Evolutionary conservation across 1,140 invertebrate genomes (phyloP).

Genomic region (Agrypnia vestita): DNA sequence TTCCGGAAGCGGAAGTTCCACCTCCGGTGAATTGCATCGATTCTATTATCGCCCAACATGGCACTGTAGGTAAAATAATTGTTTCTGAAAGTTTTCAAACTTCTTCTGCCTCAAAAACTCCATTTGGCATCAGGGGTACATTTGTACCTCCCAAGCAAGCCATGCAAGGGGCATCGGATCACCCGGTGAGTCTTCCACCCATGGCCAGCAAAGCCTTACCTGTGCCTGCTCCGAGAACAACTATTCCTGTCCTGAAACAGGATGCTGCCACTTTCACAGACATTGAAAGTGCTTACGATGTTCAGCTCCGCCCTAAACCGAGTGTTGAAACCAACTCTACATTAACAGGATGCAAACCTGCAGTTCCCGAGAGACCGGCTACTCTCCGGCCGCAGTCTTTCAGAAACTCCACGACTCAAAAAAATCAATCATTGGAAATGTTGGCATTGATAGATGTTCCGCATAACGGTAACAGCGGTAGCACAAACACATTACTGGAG

Average conservation of each 20-base stretch:
- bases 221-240: conserved; percentile 49
- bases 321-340: conserved; percentile 1
- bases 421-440: conserved; percentile 63
- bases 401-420: conserved; percentile 62
- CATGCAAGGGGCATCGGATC: conserved; percentile 31
- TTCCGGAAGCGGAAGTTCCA: conserved; percentile 9
- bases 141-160: conserved; percentile 45
- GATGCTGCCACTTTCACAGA: conserved; percentile 24
- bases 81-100: conserved; percentile 57
- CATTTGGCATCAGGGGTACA: conserved; percentile 44
- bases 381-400: conserved; percentile 77
- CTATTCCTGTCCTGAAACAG: conserved; percentile 30
- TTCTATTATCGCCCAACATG: conserved; percentile 52
- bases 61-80: conserved; percentile 56
- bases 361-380: conserved; percentile 82
- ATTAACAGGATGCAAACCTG: conserved; percentile 73
- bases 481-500: conserved; percentile 71
- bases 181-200: neutral
- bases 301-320: conserved; percentile 63
- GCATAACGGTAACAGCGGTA: conserved; percentile 43
- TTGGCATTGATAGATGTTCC: conserved; percentile 54
- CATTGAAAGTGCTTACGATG: conserved; percentile 61
- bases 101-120: conserved; percentile 42
- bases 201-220: conserved; percentile 14
- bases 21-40: conserved; percentile 33